phyloP scores from a whole-genome alignment of 1,140 invertebrate species.

The Drosophila subobscura region DNA sequence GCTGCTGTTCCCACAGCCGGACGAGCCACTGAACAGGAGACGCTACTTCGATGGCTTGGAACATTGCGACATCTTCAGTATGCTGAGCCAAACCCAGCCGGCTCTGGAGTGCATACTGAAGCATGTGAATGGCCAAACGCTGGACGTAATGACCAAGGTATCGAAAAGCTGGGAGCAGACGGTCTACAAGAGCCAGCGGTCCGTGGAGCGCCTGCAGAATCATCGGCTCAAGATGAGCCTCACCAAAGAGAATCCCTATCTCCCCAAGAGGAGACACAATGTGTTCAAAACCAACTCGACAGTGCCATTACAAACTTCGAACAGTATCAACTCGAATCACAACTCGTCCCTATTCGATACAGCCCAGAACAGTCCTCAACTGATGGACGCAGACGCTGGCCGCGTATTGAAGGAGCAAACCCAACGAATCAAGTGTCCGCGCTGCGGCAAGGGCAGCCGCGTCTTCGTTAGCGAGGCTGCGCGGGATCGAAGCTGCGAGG shows the following conservation, averaged over 20 bases:
- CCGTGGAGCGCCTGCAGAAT: constrained; percentile 53
- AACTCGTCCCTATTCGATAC: constrained; percentile 20
- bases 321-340: constrained; percentile 40
- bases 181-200: constrained; percentile 34
- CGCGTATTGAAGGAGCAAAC: constrained; percentile 48
- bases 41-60: constrained; percentile 63
- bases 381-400: constrained; percentile 43
- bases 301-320: constrained; percentile 70
- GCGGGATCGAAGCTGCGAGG: not conserved
- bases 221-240: constrained; percentile 59
- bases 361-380: constrained; percentile 17
- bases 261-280: constrained; percentile 32
- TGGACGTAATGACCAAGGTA: constrained; percentile 64
- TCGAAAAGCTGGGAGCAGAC: constrained; percentile 52
- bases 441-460: constrained; percentile 57
- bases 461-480: constrained; percentile 47
- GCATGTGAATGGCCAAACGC: constrained; percentile 47
- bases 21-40: constrained; percentile 1
- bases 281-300: constrained; percentile 31
- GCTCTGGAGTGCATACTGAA: constrained; percentile 61
- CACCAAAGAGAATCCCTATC: constrained; percentile 59
- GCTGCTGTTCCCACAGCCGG: constrained; percentile 45
- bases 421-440: constrained; percentile 67
- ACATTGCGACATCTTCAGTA: constrained; percentile 57
- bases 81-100: constrained; percentile 46